Evolutionary conservation across 2,113 vertebrate species (phyloP), one percentile per base, ranked within the genome.

Genomic region (Polyodon spathula): DNA sequence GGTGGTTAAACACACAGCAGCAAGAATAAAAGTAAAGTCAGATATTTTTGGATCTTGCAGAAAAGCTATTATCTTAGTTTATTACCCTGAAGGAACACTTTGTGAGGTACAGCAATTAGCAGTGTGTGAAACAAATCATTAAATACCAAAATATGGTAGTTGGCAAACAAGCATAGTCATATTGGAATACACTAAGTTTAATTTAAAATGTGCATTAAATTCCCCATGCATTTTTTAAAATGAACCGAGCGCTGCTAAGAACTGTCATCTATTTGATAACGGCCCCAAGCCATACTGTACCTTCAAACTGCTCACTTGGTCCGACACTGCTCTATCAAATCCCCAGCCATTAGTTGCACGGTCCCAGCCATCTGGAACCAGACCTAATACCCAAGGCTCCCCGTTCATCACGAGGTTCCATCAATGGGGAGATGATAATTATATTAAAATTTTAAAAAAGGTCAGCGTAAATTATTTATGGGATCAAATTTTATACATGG

Each of bases 381-480:
- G 37, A 56, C 37, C 38, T 39, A 56, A 38, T 12, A 56, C 54
- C 10, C 37, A 37, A 9, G 12, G 2, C 54, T 11, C 17, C 54
- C 37, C 37, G 14, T 39, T 56, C 37, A n/a, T 11, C 54, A 56
- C 10, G n/a, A 39, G 7, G 38, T 37, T 37, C 54, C 54, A 37
- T 39, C 54, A 12, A 4, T n/a, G 37, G 15, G 7, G 4, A 56
- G 37, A 39, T 39, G 37, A 56, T 40, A 38, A 39, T 39, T 15
- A 56, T 39, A 56, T 39, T 56, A 7, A 56, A 56, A 56, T 4
- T 39, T 38, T 3, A 27, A 56, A 9, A 56, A 56, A 56, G 54
- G 54, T 56, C 54, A 39, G 6, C 9, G 14, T 56, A 15, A 56
- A 56, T 56, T 56, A 56, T 56, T 56, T 8, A 56, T 38, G 6